These are phyloP conservation scores for Choristoneura fumiferana DNA, from an alignment of 1,140 invertebrate species.

Conservation along the genomic window DNA sequence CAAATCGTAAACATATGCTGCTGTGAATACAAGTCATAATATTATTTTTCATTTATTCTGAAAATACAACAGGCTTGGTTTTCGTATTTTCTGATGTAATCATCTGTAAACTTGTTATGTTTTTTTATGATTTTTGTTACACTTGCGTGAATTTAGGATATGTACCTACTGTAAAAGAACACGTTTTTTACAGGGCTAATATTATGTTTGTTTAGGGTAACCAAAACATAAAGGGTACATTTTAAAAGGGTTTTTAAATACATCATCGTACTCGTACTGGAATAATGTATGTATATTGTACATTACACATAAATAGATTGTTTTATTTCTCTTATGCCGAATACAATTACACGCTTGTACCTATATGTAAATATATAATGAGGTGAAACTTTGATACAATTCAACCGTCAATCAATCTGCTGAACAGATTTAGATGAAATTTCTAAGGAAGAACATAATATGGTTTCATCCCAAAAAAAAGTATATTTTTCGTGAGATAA, in stretches of 20 bases:
- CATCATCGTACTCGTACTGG: neutral
- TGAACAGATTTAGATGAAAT: no score
- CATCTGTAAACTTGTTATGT: neutral
- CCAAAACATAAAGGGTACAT: slow-evolving; percentile 39
- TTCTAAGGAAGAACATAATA: no score
- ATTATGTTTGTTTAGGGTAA: slow-evolving; percentile 49
- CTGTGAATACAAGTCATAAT: neutral
- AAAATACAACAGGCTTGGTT: neutral
- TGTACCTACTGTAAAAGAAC: no score
- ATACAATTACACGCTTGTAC: no score
- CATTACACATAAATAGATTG: no score
- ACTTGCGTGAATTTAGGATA: no score
- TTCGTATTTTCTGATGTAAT: slow-evolving; percentile 11
- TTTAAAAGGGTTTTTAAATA: slow-evolving; percentile 28
- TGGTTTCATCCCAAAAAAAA: no score
- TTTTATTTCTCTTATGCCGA: neutral
- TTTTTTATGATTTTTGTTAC: no score
- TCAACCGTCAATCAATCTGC: no score
- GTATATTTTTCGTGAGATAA: no score
- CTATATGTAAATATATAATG: no score
- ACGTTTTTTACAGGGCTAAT: slow-evolving; percentile 23
- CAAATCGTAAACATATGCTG: neutral
- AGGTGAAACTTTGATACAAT: no score
- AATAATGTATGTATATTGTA: neutral
- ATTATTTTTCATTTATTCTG: neutral